Conservation (phyloP, 37 sponge, comb jelly and placozoan genomes). For the Petrosia ficiformis region DNA sequence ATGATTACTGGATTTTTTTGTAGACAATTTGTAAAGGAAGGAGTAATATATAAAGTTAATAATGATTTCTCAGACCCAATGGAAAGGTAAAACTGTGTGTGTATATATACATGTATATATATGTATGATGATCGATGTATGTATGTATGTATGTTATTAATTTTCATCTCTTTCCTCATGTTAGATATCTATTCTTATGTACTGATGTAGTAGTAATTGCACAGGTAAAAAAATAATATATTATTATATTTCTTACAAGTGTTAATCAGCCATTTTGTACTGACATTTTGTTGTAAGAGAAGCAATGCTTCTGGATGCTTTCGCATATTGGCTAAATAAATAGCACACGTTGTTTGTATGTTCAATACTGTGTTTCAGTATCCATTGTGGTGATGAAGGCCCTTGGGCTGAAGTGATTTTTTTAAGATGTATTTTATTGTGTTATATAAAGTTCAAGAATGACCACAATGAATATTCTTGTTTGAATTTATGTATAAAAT, state of each 20-base stretch:
- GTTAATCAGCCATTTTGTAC: too few relatives aligned
- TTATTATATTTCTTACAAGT: too few relatives aligned
- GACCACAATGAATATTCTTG: background rate
- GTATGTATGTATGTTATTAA: background rate
- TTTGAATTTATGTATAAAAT: background rate
- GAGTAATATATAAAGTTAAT: constrained; percentile 28
- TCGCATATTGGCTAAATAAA: too few relatives aligned
- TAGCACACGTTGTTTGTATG: too few relatives aligned
- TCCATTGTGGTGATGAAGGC: background rate
- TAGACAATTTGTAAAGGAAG: constrained; percentile 55
- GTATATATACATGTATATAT: too few relatives aligned
- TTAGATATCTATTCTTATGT: constrained; percentile 67
- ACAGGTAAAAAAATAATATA: constrained; percentile 59
- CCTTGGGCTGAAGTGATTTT: background rate
- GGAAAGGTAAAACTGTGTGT: constrained; percentile 35
- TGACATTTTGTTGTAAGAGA: background rate
- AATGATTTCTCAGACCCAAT: constrained; percentile 49
- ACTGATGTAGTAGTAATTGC: constrained; percentile 75
- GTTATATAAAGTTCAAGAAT: too few relatives aligned
- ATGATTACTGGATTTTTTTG: background rate
- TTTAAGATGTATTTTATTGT: background rate
- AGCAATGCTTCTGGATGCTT: background rate
- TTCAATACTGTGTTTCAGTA: background rate
- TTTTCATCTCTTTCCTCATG: background rate
- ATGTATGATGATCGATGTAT: too few relatives aligned